These are phyloP conservation scores for Pachyuromys duprasi DNA, from an alignment of 2,797 vertebrate genomes.

Conservation along the genomic window DNA sequence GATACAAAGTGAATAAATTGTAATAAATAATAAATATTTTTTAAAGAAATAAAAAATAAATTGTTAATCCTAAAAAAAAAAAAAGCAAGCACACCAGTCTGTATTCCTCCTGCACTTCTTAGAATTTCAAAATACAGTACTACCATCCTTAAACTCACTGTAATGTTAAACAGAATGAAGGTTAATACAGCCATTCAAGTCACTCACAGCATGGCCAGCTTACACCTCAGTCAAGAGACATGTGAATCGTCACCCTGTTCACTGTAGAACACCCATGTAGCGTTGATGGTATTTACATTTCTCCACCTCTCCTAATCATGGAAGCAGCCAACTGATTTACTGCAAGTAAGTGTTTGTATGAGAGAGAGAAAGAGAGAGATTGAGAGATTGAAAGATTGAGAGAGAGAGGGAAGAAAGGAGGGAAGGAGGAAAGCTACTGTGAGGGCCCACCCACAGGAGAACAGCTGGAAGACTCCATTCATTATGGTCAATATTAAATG, in stretches of 20 bases:
- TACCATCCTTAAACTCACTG: background rate
- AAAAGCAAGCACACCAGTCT: background rate
- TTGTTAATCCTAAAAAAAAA: too few species aligned
- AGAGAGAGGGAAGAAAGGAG: background rate
- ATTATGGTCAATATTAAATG: background rate
- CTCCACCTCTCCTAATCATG: background rate
- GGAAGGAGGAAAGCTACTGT: background rate
- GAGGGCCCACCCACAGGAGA: background rate
- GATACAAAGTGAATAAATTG: too few species aligned
- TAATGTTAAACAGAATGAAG: constrained; percentile 5
- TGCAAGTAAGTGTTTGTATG: background rate
- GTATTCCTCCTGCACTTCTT: background rate
- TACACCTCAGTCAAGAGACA: background rate
- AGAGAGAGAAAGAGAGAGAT: background rate
- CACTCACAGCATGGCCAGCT: constrained; percentile 5
- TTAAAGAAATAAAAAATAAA: too few species aligned
- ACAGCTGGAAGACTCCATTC: background rate
- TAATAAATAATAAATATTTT: background rate
- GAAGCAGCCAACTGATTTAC: background rate
- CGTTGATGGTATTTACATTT: background rate
- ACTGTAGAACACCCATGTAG: background rate
- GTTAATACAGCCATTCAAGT: background rate
- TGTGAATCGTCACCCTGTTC: background rate
- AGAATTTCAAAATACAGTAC: background rate
- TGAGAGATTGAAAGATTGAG: too few species aligned